Percentiles rank a stretch among this genome's conserved stretches.
These are phyloP conservation scores for Stenopsyche tienmushanensis DNA, from an alignment of 1,140 invertebrate genomes.

Conservation along the genomic window DNA sequence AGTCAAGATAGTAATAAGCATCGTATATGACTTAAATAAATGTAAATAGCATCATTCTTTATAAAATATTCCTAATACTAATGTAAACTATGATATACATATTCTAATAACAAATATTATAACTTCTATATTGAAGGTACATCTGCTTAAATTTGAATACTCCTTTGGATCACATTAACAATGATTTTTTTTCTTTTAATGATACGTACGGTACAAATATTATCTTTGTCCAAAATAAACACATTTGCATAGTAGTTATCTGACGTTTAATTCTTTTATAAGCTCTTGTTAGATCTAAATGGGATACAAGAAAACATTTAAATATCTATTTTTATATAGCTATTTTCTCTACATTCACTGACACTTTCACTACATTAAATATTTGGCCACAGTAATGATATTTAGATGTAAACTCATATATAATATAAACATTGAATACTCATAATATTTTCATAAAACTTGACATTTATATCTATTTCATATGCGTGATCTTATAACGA, in stretches of 20 bases:
- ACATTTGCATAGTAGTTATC: neutral
- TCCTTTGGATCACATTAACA: neutral
- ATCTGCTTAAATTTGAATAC: neutral
- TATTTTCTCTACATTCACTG: slow-evolving; percentile 13
- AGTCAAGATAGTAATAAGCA: no score
- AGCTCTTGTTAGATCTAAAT: slow-evolving; percentile 7
- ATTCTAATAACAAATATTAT: slow-evolving; percentile 10
- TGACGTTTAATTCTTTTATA: neutral
- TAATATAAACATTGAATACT: no score
- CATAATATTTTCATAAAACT: no score
- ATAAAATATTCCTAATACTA: slow-evolving; percentile 4
- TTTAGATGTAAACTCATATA: no score
- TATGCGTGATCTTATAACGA: no score
- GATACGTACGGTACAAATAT: neutral
- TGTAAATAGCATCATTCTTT: no score
- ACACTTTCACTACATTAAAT: slow-evolving; percentile 32
- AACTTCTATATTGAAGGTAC: slow-evolving; percentile 7
- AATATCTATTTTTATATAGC: slow-evolving; percentile 12
- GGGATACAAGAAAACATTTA: slow-evolving; percentile 1
- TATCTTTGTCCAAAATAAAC: neutral
- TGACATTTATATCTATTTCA: no score
- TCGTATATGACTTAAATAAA: no score
- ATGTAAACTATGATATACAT: neutral
- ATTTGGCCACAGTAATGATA: slow-evolving; percentile 37
- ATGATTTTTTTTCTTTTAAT: no score